Evolutionary conservation across 2,888 invertebrate genomes (phyloP), one percentile per base, ranked within the genome.

Genomic region (Eutolmus rufibarbis): DNA sequence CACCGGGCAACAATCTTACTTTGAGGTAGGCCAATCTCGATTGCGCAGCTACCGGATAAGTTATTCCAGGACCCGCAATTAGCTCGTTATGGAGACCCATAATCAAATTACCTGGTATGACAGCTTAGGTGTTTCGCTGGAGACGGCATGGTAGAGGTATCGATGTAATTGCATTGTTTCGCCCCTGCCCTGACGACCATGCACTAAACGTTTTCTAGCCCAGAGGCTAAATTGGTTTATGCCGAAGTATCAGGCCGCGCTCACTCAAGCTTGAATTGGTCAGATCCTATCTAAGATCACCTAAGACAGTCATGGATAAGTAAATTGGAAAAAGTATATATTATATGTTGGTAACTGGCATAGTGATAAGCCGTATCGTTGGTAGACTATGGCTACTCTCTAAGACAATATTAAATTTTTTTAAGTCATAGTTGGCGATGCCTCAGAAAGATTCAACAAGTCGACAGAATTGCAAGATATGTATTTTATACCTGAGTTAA

Each of bases 81-180:
- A 86, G 74, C 43, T 74, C 40, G 51, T 86, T 86, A 86, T 34
- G 19, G 74, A 84, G 76, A 86, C 74, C 86, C 46, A 46, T 51
- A 86, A 86, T 86, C 76, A 86, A 86, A 86, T 86, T 76, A 86
- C 28, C 28, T 76, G 76, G 31, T 19, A 51, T 51, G 86, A 86
- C 86, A 86, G 74, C 46, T 74, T 46, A 74, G 74, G 51, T 74
- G 74, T 51, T 74, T 76, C 31, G 5, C 8, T 82, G 57, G 66
- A 66, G 19, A 57, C 43, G 76, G 86, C 46, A 74, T 66, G 28
- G 66, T 9, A 9, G 16, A 46, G 14, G 46, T 46, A 76, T 46
- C 74, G 34, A 76, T 56, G 46, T 76, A 86, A 86, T 86, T 74
- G 74, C 86, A 76, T 51, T 86, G 76, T 86, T 86, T 51, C 46